phyloP scores from a whole-genome alignment of 2,797 vertebrate genomes.

The Enteromius afrohamiltoni region DNA sequence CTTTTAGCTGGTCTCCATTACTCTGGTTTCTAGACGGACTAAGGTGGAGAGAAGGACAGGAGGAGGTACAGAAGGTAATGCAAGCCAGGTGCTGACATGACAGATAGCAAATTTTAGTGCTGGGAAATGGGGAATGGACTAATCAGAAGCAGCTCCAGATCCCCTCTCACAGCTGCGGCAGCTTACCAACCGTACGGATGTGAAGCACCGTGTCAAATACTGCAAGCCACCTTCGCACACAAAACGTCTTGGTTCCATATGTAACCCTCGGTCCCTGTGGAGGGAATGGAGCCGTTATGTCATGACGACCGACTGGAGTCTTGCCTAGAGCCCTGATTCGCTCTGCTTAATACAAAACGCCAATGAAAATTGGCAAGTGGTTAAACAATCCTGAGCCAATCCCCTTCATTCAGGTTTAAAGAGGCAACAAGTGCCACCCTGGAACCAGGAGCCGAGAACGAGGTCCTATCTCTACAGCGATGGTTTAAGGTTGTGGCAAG shows the following conservation, averaged over 20 bases:
- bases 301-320: no score
- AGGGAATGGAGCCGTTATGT: no score
- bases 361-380: no score
- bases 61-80: constrained; percentile 58
- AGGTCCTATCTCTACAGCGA: no score
- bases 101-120: constrained; percentile 70
- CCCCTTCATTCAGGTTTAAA: no score
- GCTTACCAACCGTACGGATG: constrained; percentile 21
- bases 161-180: constrained; percentile 60
- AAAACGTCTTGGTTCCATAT: neutral
- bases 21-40: constrained; percentile 16
- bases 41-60: constrained; percentile 42
- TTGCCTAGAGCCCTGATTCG: no score
- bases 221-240: constrained; percentile 11
- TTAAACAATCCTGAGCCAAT: no score
- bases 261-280: no score
- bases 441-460: no score
- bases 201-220: constrained; percentile 30
- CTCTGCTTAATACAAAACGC: no score
- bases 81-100: constrained; percentile 67
- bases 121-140: constrained; percentile 68
- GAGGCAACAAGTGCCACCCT: no score
- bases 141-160: constrained; percentile 68
- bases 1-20: neutral
- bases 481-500: no score